These are phyloP conservation scores for Gnatocerus cornutus DNA, from an alignment of 2,888 invertebrate species.

Conservation along the genomic window DNA sequence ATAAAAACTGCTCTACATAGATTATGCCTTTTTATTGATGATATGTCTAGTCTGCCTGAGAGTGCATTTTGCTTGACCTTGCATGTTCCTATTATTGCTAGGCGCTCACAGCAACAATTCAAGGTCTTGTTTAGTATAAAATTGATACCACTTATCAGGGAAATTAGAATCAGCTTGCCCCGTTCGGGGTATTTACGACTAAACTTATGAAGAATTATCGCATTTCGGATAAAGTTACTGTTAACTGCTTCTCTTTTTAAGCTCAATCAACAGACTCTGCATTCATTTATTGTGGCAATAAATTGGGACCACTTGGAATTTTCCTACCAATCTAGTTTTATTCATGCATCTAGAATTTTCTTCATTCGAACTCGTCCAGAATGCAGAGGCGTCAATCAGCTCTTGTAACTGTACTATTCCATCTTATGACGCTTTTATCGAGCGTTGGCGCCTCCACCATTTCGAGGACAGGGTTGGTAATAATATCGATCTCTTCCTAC, in stretches of 20 bases:
- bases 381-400: neutral
- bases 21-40: too few relatives aligned
- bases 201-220: neutral
- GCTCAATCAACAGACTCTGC: neutral
- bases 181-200: neutral
- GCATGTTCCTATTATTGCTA: slow-evolving; percentile 5
- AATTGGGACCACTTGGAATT: slow-evolving; percentile 7
- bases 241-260: too few relatives aligned
- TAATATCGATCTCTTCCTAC: slow-evolving; percentile 13
- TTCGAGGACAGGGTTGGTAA: neutral
- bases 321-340: slow-evolving; percentile 7
- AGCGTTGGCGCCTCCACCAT: neutral
- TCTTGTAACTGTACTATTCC: too few relatives aligned
- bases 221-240: too few relatives aligned
- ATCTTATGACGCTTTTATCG: neutral
- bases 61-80: slow-evolving; percentile 14
- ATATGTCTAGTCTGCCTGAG: neutral
- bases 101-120: slow-evolving; percentile 5
- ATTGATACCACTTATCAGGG: slow-evolving; percentile 14
- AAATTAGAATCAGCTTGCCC: slow-evolving; percentile 13
- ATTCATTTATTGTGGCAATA: slow-evolving; percentile 16
- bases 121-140: slow-evolving; percentile 11
- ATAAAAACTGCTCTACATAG: too few relatives aligned
- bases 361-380: neutral
- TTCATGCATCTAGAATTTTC: neutral